These are phyloP conservation scores for Drosophila nr. medialis DNA, from an alignment of 2,888 invertebrate species.

Conservation along the genomic window DNA sequence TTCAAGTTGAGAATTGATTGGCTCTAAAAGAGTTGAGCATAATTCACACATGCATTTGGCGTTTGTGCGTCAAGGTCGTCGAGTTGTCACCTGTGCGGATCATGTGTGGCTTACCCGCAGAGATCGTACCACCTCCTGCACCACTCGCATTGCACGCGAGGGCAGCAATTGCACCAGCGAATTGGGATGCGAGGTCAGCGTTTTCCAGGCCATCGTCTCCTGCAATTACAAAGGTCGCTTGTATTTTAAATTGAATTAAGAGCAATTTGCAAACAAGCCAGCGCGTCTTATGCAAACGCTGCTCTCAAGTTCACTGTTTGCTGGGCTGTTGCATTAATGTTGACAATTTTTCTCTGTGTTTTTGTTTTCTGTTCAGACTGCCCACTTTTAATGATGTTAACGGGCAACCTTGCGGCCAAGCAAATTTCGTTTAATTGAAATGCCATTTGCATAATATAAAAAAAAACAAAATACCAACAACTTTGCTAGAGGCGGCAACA, in stretches of 20 bases:
- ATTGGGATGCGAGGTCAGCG: slow-evolving; percentile 84
- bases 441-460: slow-evolving; percentile 71
- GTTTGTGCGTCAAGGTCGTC: slow-evolving; percentile 49
- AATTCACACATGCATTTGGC: slow-evolving; percentile 30
- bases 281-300: slow-evolving; percentile 57
- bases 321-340: slow-evolving; percentile 50
- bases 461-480: slow-evolving; percentile 4
- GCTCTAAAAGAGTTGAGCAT: background rate
- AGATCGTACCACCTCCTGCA: slow-evolving; percentile 84
- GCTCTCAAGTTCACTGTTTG: slow-evolving; percentile 56
- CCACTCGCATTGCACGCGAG: slow-evolving; percentile 84
- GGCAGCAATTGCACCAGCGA: slow-evolving; percentile 83
- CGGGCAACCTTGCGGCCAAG: slow-evolving; percentile 67
- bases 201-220: slow-evolving; percentile 85
- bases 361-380: slow-evolving; percentile 18
- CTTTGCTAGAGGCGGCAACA: slow-evolving; percentile 33
- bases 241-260: slow-evolving; percentile 43
- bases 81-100: background rate
- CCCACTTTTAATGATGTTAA: slow-evolving; percentile 63
- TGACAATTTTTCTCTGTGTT: slow-evolving; percentile 51
- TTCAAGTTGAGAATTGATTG: slow-evolving; percentile 49
- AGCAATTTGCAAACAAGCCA: slow-evolving; percentile 56
- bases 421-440: slow-evolving; percentile 74
- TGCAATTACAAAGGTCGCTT: slow-evolving; percentile 64
- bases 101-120: slow-evolving; percentile 80